A percentile compares a stretch with the other conserved stretches of the same genome.
These are phyloP conservation scores for Epizoanthus stellaris DNA, from an alignment of 92 coral and sea anemone genomes.

Conservation along the genomic window DNA sequence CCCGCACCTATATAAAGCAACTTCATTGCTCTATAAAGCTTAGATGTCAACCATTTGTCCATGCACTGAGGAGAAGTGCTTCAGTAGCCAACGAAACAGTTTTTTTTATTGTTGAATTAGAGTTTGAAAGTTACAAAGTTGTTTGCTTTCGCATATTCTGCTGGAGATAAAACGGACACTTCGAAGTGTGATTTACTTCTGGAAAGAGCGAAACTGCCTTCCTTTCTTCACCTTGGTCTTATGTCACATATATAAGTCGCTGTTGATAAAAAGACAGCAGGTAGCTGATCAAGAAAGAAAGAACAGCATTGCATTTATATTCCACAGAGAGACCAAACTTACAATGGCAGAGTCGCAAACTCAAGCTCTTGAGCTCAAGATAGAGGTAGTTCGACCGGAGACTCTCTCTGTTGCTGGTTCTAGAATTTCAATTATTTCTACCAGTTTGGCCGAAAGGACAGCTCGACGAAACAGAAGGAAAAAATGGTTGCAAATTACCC, in stretches of 20 bases:
- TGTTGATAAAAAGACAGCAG: background rate
- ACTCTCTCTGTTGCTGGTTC: background rate
- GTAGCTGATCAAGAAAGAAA: background rate
- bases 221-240: background rate
- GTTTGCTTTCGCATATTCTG: background rate
- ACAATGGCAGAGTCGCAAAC: background rate
- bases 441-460: slow-evolving; percentile 7
- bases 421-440: slow-evolving; percentile 21
- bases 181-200: background rate
- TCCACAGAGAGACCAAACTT: background rate
- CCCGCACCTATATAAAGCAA: background rate
- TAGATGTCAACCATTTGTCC: background rate
- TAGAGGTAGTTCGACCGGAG: background rate
- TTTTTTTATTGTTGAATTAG: background rate
- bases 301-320: background rate
- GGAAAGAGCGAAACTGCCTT: background rate
- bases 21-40: background rate
- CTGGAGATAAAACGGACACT: background rate
- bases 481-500: slow-evolving; percentile 14
- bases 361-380: background rate
- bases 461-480: slow-evolving; percentile 4
- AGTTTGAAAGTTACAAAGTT: background rate
- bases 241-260: background rate
- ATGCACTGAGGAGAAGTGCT: background rate
- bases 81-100: background rate